A percentile compares a stretch with the other conserved stretches of the same genome.
phyloP scores from a whole-genome alignment of 2,113 vertebrate species.

The Dasyurus viverrinus region DNA sequence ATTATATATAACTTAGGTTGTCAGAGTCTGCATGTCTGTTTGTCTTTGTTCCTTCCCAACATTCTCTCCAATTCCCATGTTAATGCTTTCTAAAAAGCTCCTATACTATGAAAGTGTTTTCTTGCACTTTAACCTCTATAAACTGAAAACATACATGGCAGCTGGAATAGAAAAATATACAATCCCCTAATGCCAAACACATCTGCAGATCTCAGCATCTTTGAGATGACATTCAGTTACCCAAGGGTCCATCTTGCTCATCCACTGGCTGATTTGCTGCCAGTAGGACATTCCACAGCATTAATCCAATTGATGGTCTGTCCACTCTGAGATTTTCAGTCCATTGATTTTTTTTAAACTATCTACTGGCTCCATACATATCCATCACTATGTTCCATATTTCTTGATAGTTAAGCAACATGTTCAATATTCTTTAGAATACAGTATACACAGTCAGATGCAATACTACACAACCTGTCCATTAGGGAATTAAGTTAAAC shows the following conservation, averaged over 20 bases:
- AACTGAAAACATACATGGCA: slow-evolving; percentile 36
- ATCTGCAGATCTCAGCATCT: slow-evolving; percentile 68
- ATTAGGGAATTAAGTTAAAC: slow-evolving; percentile 19
- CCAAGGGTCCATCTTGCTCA: slow-evolving; percentile 56
- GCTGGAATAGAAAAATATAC: slow-evolving; percentile 45
- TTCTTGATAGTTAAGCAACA: slow-evolving; percentile 26
- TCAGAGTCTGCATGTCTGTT: background rate
- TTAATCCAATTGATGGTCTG: slow-evolving; percentile 60
- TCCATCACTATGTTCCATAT: background rate
- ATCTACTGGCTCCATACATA: slow-evolving; percentile 41
- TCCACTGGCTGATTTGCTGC: slow-evolving; percentile 51
- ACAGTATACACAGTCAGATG: slow-evolving; percentile 2
- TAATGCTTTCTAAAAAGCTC: slow-evolving; percentile 52
- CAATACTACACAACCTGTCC: background rate
- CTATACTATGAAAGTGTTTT: slow-evolving; percentile 56
- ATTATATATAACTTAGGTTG: background rate
- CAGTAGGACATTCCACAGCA: slow-evolving; percentile 56
- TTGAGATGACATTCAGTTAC: slow-evolving; percentile 56
- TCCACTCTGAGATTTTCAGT: slow-evolving; percentile 50
- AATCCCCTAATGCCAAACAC: slow-evolving; percentile 36
- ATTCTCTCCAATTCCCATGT: background rate
- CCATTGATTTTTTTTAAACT: slow-evolving; percentile 35
- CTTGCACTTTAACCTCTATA: slow-evolving; percentile 20
- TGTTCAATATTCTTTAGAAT: slow-evolving; percentile 36
- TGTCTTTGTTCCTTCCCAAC: background rate